Base-by-base conservation (phyloP, 37 sponge, comb jelly and placozoan genomes). In the Agelas oroides region DNA sequence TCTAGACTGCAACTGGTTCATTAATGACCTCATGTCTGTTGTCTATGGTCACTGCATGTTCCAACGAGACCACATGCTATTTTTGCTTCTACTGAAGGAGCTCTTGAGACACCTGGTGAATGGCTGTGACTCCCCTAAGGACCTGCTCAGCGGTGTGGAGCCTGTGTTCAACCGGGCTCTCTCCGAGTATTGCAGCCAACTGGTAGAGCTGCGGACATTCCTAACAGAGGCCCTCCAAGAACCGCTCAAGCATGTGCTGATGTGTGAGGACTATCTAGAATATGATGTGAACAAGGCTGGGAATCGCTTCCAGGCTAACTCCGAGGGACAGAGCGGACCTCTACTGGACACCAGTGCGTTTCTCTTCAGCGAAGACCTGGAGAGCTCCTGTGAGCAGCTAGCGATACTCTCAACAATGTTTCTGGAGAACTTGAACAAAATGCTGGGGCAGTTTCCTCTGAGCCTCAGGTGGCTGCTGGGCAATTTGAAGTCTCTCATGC, bases 1-100 rank as follows among this genome's bases (percentile, higher is more conserved):
- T 0, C 78, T 86, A 39, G 92, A 86, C 78, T 57, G 64, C 17
- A n/a, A 77, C 2, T 59, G 53, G 57, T 46, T 91, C 18, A 41
- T 86, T 24, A 81, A 65, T 23, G 92, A 91, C 60, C 59, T 91
- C 28, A 52, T 86, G 59, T 75, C 87, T 8, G 82, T 81, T 14
- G 80, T 91, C 14, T 91, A 82, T 38, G 87, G 92, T 15, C 87
- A 91, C 38, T 86, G 87, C 57, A 39, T 91, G 17, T 81, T 91
- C 53, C 77, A 59, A 12, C 58, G 70, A 3, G 92, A 91, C 66
- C 88, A 87, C 81, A 67, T 59, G 46, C 70, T 65, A 30, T 87
- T 81, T n/a, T 59, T 87, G 33, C 46, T 52, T 20, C 65, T 87
- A 14, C 63, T 87, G 23, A 15, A 57, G 19, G 75, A 73, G 16